Conservation (phyloP, 2,888 invertebrate genomes). For the Iphiclides podalirius region DNA sequence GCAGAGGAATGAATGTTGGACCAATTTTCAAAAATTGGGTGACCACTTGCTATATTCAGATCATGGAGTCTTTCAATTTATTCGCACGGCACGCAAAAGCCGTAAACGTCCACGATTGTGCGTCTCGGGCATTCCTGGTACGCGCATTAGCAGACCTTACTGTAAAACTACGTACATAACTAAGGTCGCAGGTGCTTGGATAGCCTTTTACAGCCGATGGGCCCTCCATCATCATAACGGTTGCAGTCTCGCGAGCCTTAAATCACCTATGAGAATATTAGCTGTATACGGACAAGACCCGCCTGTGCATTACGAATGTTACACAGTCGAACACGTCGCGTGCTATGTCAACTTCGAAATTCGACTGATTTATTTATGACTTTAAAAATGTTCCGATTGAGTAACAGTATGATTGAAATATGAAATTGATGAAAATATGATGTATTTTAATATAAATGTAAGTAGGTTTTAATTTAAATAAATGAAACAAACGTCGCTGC, state of each 20-base stretch:
- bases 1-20: too few species aligned
- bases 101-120: conserved; percentile 10
- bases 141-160: conserved; percentile 25
- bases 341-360: too few species aligned
- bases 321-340: too few species aligned
- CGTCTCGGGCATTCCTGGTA: conserved; percentile 17
- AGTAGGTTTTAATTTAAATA: too few species aligned
- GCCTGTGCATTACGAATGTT: conserved; percentile 21
- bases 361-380: too few species aligned
- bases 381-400: too few species aligned
- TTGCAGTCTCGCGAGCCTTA: conserved; percentile 43
- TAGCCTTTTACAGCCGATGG: conserved; percentile 38
- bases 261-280: conserved; percentile 43
- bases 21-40: too few species aligned
- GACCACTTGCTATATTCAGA: conserved; percentile 14
- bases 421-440: too few species aligned
- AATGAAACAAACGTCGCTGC: too few species aligned
- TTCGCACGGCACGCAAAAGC: conserved; percentile 18
- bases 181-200: conserved; percentile 15
- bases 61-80: conserved; percentile 11
- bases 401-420: too few species aligned
- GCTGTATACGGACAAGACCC: conserved; percentile 19
- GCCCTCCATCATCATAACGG: conserved; percentile 47
- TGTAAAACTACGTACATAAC: conserved; percentile 26
- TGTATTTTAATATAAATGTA: too few species aligned